Percentiles rank a stretch among this genome's conserved stretches.
Evolutionary conservation across 1,140 invertebrate species (phyloP).

Genomic region (Procambarus virginalis): DNA sequence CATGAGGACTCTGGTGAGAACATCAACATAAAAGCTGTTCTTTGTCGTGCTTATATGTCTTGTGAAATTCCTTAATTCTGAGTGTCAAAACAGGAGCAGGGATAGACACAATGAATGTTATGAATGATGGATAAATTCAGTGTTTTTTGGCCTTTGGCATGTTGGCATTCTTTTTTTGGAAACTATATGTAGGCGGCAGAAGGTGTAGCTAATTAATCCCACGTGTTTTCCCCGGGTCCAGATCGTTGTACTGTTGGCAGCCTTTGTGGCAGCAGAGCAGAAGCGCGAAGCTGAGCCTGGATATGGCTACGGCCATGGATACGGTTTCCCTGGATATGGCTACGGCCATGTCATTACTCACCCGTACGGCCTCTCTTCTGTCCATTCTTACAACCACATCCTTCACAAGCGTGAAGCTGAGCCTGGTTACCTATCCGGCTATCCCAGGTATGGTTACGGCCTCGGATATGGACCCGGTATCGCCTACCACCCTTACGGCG

Average conservation of each 20-base stretch:
- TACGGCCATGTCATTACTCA: background rate
- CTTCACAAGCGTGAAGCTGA: background rate
- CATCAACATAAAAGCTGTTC: background rate
- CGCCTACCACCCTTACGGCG: background rate
- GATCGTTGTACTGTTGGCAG: background rate
- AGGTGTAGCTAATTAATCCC: too few relatives aligned
- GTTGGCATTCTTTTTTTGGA: too few relatives aligned
- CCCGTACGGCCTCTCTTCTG: background rate
- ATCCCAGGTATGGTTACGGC: background rate
- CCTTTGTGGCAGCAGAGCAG: background rate
- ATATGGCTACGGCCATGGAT: background rate
- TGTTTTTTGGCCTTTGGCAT: too few relatives aligned
- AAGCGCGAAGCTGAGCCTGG: background rate
- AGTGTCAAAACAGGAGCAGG: too few relatives aligned
- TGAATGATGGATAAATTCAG: too few relatives aligned
- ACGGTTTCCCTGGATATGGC: background rate
- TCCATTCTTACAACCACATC: background rate
- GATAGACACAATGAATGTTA: too few relatives aligned
- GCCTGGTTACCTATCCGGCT: background rate
- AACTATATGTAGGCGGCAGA: too few relatives aligned
- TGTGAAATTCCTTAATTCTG: too few relatives aligned
- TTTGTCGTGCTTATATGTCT: too few relatives aligned
- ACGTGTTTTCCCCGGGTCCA: background rate
- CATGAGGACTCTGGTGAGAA: background rate
- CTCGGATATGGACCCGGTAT: background rate